phyloP scores from a whole-genome alignment of 1,140 invertebrate species.

The Ips nitidus region DNA sequence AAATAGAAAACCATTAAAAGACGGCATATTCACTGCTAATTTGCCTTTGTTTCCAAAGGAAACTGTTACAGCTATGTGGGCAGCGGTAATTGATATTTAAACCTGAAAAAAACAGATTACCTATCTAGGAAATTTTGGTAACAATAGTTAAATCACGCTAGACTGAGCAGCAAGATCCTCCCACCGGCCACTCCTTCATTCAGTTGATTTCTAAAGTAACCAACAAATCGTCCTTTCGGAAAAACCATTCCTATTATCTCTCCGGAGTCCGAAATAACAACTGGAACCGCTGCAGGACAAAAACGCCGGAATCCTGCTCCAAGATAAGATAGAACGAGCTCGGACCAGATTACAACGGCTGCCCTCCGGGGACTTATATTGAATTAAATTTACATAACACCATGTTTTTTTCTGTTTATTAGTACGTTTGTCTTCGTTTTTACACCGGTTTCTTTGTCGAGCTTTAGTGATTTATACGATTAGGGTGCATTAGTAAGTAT shows the following conservation, averaged over 20 bases:
- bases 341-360: conserved; percentile 26
- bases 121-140: no score
- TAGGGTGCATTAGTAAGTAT: background rate
- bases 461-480: conserved; percentile 4
- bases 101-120: no score
- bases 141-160: no score
- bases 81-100: background rate
- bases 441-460: conserved; percentile 16
- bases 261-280: background rate
- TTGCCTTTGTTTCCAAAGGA: conserved; percentile 1
- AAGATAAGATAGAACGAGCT: conserved; percentile 26
- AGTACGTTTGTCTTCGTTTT: conserved; percentile 30
- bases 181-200: no score
- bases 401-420: conserved; percentile 24
- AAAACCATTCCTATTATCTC: conserved; percentile 5
- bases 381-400: conserved; percentile 36
- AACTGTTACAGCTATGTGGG: background rate
- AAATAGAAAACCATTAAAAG: no score
- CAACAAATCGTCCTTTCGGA: background rate
- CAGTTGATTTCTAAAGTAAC: background rate
- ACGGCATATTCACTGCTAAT: background rate
- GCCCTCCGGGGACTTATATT: conserved; percentile 28
- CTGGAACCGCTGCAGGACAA: conserved; percentile 14
- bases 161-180: no score
- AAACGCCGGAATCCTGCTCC: conserved; percentile 15